phyloP scores from a whole-genome alignment of 2,113 vertebrate species.

The Zosterops pallidus region DNA sequence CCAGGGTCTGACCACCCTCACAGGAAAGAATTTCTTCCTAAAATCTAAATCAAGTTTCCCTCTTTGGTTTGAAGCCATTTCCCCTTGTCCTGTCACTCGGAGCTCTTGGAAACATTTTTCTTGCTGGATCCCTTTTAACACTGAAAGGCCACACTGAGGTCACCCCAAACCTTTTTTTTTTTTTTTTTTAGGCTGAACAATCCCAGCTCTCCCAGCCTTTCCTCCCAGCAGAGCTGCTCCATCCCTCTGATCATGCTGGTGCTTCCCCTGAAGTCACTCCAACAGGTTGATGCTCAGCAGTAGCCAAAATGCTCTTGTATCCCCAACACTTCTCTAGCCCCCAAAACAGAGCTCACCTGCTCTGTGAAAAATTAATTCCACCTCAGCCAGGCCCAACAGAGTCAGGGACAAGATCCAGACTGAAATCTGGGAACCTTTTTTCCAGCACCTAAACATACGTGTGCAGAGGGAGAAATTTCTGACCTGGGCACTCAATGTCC shows the following conservation, averaged over 20 bases:
- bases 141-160: not conserved
- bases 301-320: not conserved
- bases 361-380: not conserved
- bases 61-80: not conserved
- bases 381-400: not conserved
- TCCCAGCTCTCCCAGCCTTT: not conserved
- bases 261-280: not conserved
- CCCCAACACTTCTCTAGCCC: not conserved
- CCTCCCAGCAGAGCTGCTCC: not conserved
- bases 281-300: not conserved
- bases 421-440: not conserved
- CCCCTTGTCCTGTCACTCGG: not conserved
- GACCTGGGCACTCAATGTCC: not conserved
- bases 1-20: rapidly evolving
- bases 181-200: not conserved
- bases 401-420: not conserved
- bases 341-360: not conserved
- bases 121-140: not conserved
- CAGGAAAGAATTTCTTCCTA: not conserved
- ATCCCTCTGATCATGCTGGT: not conserved
- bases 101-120: not conserved
- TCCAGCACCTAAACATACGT: not conserved
- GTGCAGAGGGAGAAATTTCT: not conserved
- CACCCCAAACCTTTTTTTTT: not conserved
- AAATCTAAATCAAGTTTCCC: not conserved